These are phyloP conservation scores for Gambusia yucatana DNA, from an alignment of 2,797 vertebrate genomes.

Conservation along the genomic window DNA sequence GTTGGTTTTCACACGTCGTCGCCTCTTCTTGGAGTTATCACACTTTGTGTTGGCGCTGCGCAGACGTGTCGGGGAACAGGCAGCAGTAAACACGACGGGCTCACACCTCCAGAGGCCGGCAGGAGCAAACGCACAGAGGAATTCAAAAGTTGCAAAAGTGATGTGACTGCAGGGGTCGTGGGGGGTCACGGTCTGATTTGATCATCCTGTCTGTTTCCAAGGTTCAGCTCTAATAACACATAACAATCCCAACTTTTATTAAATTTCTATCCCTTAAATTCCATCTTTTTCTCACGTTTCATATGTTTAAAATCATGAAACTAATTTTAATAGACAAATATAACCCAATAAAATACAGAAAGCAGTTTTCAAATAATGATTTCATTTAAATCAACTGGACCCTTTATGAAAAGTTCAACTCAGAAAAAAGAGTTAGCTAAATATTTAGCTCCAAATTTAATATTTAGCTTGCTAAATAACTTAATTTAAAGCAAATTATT, in stretches of 20 bases:
- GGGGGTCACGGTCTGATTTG: conserved; percentile 34
- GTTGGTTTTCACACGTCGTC: conserved; percentile 6
- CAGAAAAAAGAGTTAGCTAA: too few relatives aligned
- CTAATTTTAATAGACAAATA: neutral
- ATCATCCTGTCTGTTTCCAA: neutral
- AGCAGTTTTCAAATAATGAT: neutral
- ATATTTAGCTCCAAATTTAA: too few relatives aligned
- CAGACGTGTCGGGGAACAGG: conserved; percentile 8
- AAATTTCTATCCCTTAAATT: neutral
- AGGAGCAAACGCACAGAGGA: neutral
- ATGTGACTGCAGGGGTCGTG: conserved; percentile 42
- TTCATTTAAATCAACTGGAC: neutral
- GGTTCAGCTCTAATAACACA: neutral
- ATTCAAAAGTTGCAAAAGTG: neutral
- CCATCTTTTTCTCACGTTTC: neutral
- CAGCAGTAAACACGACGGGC: conserved; percentile 14
- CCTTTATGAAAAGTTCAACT: neutral
- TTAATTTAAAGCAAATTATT: too few relatives aligned
- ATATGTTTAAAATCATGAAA: neutral
- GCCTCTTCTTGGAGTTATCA: conserved; percentile 14
- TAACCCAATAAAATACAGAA: neutral
- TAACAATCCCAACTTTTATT: neutral
- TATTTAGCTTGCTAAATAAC: too few relatives aligned
- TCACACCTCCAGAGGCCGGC: conserved; percentile 1
- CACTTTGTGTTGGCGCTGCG: neutral